Evolutionary conservation across 1,140 invertebrate species (phyloP).

Genomic region (Charaxes varanes): DNA sequence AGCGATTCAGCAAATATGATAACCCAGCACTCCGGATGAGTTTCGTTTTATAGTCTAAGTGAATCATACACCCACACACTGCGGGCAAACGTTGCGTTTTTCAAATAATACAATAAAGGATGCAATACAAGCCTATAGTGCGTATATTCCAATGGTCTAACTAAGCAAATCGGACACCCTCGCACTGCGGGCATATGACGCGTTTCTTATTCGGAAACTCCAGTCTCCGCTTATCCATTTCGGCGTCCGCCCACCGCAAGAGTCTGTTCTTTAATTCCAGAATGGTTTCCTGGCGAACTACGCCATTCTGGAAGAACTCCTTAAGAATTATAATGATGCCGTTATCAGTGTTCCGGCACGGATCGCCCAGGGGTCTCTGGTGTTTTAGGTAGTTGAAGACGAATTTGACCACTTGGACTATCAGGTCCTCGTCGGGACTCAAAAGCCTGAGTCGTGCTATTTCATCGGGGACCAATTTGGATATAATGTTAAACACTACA

Average conservation of each 20-base stretch:
- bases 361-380: conserved; percentile 45
- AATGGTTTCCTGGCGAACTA: conserved; percentile 47
- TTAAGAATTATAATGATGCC: conserved; percentile 47
- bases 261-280: conserved; percentile 41
- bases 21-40: too few species aligned
- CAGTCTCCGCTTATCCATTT: conserved; percentile 28
- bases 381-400: conserved; percentile 62
- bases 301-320: conserved; percentile 64
- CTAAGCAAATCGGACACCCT: conserved; percentile 45
- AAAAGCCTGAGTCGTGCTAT: conserved; percentile 45
- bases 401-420: conserved; percentile 54
- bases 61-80: too few species aligned
- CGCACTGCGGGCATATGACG: conserved; percentile 39
- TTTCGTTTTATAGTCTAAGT: too few species aligned
- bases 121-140: too few species aligned
- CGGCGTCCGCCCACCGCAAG: conserved; percentile 33
- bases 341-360: conserved; percentile 38
- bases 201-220: conserved; percentile 40
- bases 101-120: not conserved
- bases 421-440: conserved; percentile 55
- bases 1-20: too few species aligned
- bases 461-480: conserved; percentile 42
- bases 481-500: conserved; percentile 46
- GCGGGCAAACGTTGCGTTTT: too few species aligned
- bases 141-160: too few species aligned